Evolutionary conservation across 1,140 invertebrate species (phyloP).

Genomic region (Stenopsyche tienmushanensis): DNA sequence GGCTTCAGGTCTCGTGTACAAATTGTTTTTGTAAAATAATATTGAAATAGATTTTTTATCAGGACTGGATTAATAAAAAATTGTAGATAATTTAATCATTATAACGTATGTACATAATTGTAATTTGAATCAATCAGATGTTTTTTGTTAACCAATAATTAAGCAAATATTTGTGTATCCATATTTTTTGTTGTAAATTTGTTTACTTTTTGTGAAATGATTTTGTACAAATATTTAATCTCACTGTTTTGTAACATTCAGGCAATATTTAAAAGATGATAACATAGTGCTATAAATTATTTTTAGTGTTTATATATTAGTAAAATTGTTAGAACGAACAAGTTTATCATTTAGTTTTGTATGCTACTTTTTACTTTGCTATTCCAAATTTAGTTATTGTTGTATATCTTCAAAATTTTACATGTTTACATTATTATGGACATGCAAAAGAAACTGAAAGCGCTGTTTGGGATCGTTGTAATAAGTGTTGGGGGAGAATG

Average conservation of each 20-base stretch:
- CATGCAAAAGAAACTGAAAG: no score
- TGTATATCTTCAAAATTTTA: no score
- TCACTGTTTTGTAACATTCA: not conserved
- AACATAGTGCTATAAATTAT: no score
- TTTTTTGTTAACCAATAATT: not conserved
- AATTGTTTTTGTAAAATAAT: slow-evolving; percentile 14
- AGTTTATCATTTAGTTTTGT: no score
- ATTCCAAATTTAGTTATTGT: no score
- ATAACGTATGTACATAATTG: not conserved
- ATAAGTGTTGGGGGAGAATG: no score
- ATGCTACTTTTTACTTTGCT: no score
- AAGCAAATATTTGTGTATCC: not conserved
- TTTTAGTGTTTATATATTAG: no score
- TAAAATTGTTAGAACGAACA: no score
- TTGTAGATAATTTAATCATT: slow-evolving; percentile 2
- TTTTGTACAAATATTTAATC: not conserved
- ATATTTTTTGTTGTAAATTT: not conserved
- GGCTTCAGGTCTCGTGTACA: slow-evolving; percentile 12
- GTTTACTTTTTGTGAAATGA: not conserved
- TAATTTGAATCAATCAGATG: not conserved
- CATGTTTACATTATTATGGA: no score
- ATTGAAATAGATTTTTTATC: slow-evolving; percentile 17
- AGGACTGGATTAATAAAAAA: slow-evolving; percentile 2
- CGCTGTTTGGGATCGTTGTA: no score
- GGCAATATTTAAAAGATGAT: not conserved